phyloP scores from a whole-genome alignment of 2,113 vertebrate genomes.

The Athene noctua region DNA sequence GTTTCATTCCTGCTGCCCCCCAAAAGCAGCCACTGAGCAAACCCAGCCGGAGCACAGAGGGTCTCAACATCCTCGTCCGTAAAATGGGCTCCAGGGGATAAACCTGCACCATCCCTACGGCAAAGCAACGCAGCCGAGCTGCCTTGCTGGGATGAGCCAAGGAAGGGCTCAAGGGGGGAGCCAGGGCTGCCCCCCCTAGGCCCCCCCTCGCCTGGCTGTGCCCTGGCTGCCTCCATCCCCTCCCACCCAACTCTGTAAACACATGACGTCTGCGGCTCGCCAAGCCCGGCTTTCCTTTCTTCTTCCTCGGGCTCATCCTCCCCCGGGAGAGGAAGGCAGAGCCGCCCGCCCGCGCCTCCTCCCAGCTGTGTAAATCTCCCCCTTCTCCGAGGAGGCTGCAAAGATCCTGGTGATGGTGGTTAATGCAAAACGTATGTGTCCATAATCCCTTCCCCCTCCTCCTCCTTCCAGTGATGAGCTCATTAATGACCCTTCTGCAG shows the following conservation, averaged over 20 bases:
- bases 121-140: accelerated
- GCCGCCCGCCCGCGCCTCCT: constrained; percentile 30
- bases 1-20: neutral
- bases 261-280: neutral
- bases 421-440: constrained; percentile 66
- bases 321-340: constrained; percentile 46
- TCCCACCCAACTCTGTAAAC: constrained; percentile 39
- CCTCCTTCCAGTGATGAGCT: constrained; percentile 51
- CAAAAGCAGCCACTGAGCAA: accelerated
- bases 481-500: constrained; percentile 55
- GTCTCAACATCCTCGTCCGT: neutral
- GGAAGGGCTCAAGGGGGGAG: neutral
- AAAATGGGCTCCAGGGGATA: neutral
- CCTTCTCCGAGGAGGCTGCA: constrained; percentile 3
- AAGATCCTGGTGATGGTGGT: constrained; percentile 17
- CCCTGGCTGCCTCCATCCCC: neutral
- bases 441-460: constrained; percentile 37
- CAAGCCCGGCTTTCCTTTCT: constrained; percentile 25
- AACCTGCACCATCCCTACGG: neutral
- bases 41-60: neutral
- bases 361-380: constrained; percentile 70
- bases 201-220: neutral
- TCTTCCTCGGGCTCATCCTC: constrained; percentile 47
- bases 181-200: neutral
- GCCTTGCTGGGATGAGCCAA: neutral